Base-by-base conservation (phyloP, 2,113 vertebrate species). In the Stigmatopora argus region DNA sequence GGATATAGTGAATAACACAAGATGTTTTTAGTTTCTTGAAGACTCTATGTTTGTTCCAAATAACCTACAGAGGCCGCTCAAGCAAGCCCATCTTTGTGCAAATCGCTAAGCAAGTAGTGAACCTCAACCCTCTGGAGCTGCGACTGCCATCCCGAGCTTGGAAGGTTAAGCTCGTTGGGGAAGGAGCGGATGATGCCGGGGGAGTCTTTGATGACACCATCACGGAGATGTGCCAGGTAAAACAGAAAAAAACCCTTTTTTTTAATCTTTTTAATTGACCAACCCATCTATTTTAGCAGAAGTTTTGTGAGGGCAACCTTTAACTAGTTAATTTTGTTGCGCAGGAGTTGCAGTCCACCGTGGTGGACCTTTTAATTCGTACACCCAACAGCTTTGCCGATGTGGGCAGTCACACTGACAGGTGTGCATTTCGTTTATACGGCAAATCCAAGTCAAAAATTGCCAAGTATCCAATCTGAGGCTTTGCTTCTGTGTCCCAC, bases 151-250 rank as follows among this genome's bases (percentile, higher is more conserved):
- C 92, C 3, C 83, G 92, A 59, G 92, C 91, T 35, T 93, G 92
- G 92, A 93, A 93, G 83, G 92, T 93, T 56, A 92, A 93, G 77
- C 81, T 93, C 13, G 82, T 93, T 0, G 92, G 92, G 14, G 92
- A 93, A 79, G 92, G 91, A 35, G 91, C 92, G 0, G 92, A 93
- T n/a, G 92, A 93, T n/a, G 92, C 92, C 0, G 92, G 92, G 1
- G 92, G 92, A 23, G 92, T 93, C 68, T 93, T 93, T 74, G 92
- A 93, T 55, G 92, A 93, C 80, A 93, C 92, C 67, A 92, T 93
- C 69, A 93, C 92, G 0, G 92, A 93, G 73, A 92, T 93, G 91
- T 93, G 92, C 73, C 92, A 92, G 89, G 92, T 92, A 68, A 67
- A 68, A 65, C 15, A 3, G 26, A 18, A 72, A 48, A 70, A 3